Conservation (phyloP, 2,797 vertebrate genomes). For the Gymnopithys bicolor region DNA sequence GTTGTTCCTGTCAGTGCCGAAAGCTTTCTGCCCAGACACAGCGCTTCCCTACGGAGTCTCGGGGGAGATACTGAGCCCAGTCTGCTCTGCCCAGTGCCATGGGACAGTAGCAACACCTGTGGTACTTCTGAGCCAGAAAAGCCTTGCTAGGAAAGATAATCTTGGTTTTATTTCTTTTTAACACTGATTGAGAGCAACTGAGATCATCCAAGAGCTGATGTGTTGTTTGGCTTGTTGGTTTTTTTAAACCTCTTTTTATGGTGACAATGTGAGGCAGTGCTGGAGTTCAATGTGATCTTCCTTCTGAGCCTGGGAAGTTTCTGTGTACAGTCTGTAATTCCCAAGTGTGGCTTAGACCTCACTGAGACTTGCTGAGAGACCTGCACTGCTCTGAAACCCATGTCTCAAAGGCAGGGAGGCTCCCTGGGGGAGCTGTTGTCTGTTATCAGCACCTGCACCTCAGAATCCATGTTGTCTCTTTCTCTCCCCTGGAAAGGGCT, state of each 20-base stretch:
- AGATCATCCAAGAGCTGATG: neutral
- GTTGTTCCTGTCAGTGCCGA: neutral
- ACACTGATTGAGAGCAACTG: neutral
- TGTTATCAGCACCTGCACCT: neutral
- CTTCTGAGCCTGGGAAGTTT: neutral
- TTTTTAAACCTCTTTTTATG: neutral
- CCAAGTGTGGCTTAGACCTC: accelerated
- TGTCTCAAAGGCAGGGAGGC: neutral
- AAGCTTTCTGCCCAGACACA: neutral
- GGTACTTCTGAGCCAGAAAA: neutral
- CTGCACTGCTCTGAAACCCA: neutral
- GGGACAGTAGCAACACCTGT: accelerated
- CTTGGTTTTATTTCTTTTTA: conserved; percentile 28
- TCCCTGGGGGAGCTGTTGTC: neutral
- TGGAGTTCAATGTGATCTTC: neutral
- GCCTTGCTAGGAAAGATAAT: neutral
- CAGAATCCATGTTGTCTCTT: neutral
- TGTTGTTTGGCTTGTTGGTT: neutral
- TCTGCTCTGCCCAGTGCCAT: neutral
- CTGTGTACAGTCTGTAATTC: neutral
- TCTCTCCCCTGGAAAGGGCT: neutral
- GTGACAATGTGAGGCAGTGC: neutral
- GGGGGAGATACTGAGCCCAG: neutral
- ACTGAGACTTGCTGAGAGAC: neutral
- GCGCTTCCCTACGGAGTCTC: accelerated